Evolutionary conservation across 2,113 vertebrate genomes (phyloP).

Genomic region (Reinhardtius hippoglossoides): DNA sequence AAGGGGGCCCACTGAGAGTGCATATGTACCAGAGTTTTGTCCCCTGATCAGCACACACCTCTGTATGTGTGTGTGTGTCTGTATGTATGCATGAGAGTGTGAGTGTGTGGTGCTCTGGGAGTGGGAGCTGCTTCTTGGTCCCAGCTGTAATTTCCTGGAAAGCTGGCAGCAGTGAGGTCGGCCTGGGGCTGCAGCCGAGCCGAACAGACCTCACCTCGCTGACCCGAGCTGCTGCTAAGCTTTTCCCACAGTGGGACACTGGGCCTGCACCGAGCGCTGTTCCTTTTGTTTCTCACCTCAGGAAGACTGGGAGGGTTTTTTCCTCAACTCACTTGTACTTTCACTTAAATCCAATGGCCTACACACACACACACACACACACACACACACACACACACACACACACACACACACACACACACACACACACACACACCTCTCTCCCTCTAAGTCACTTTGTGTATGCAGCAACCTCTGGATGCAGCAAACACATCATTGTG

Average conservation of each 20-base stretch:
- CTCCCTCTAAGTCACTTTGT: too few relatives aligned
- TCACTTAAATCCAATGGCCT: conserved; percentile 5
- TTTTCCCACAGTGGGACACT: conserved; percentile 60
- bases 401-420: too few relatives aligned
- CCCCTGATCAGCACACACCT: conserved; percentile 1
- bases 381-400: neutral
- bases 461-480: neutral
- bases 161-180: conserved; percentile 72
- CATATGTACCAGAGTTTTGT: neutral
- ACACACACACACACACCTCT: neutral
- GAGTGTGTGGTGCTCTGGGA: conserved; percentile 40
- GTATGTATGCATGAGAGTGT: conserved; percentile 12
- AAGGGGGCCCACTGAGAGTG: neutral
- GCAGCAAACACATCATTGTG: neutral
- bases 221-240: conserved; percentile 73
- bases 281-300: conserved; percentile 53
- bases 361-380: neutral
- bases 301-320: conserved; percentile 25
- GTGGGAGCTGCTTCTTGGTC: conserved; percentile 65
- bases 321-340: conserved; percentile 11
- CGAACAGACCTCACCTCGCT: conserved; percentile 76
- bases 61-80: neutral
- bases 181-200: conserved; percentile 68
- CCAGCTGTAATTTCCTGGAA: conserved; percentile 82
- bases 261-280: conserved; percentile 38